phyloP scores from a whole-genome alignment of 2,113 vertebrate species.

The Campylomormyrus numenius region DNA sequence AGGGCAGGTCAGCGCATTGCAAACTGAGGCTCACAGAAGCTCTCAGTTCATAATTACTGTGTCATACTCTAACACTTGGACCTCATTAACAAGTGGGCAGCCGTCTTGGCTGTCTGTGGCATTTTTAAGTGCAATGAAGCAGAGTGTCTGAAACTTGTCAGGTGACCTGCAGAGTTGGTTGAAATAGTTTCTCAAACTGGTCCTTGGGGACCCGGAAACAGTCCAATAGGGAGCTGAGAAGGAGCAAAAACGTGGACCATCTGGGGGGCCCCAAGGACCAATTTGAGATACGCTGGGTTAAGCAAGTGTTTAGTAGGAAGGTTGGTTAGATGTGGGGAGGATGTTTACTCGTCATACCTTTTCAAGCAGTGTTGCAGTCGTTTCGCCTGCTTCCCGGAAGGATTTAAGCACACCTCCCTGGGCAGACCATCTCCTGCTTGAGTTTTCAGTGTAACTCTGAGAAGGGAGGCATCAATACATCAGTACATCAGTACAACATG shows the following conservation, averaged over 20 bases:
- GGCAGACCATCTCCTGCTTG: neutral
- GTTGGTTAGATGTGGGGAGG: neutral
- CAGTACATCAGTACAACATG: neutral
- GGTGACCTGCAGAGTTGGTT: neutral
- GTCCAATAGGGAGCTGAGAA: neutral
- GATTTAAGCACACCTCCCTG: conserved; percentile 50
- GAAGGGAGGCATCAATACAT: conserved; percentile 31
- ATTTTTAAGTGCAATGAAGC: neutral
- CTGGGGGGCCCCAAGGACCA: neutral
- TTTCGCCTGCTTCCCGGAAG: conserved; percentile 42
- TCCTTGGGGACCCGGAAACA: neutral
- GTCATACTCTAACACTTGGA: neutral
- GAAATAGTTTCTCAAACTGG: neutral
- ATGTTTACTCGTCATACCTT: conserved; percentile 42
- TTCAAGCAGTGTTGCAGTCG: conserved; percentile 55
- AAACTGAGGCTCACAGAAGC: neutral
- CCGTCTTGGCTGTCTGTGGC: neutral
- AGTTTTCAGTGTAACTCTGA: conserved; percentile 48
- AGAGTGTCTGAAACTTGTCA: neutral
- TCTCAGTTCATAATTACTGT: neutral
- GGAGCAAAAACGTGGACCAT: neutral
- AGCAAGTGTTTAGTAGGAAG: neutral
- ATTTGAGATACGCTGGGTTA: neutral
- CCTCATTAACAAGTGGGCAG: neutral
- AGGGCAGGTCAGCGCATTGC: neutral